phyloP scores from a whole-genome alignment of 2,888 invertebrate species.

The Drosophila austrosaltans region DNA sequence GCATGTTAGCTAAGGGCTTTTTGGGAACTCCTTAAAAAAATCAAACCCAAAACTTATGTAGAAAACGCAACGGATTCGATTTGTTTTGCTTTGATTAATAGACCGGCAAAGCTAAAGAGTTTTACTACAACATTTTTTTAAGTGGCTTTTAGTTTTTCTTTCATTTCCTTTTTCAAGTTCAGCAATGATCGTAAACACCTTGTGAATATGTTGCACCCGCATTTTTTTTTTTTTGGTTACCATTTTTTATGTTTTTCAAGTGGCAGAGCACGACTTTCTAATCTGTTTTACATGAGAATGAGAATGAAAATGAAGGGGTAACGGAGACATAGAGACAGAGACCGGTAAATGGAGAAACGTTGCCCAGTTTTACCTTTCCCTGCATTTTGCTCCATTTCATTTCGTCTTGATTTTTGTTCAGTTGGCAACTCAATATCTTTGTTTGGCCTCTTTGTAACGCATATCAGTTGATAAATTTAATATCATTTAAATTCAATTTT shows the following conservation, averaged over 20 bases:
- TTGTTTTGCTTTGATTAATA: slow-evolving; percentile 61
- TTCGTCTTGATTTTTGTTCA: background rate
- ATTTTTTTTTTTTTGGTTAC: slow-evolving; percentile 16
- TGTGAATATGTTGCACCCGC: slow-evolving; percentile 46
- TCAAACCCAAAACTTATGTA: slow-evolving; percentile 29
- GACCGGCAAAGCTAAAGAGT: slow-evolving; percentile 32
- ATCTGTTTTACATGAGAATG: slow-evolving; percentile 50
- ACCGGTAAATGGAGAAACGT: background rate
- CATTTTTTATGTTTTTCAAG: slow-evolving; percentile 10
- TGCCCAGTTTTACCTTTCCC: slow-evolving; percentile 45
- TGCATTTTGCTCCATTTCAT: slow-evolving; percentile 28
- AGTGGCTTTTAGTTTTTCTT: background rate
- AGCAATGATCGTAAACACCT: slow-evolving; percentile 61
- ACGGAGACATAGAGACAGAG: background rate
- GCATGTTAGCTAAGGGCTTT: slow-evolving; percentile 26
- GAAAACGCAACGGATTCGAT: slow-evolving; percentile 51
- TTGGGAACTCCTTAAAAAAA: slow-evolving; percentile 28
- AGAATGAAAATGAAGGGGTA: slow-evolving; percentile 8
- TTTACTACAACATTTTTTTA: slow-evolving; percentile 9
- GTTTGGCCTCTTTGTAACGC: slow-evolving; percentile 37
- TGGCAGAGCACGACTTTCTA: slow-evolving; percentile 41
- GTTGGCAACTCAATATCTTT: slow-evolving; percentile 6
- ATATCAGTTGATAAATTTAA: slow-evolving; percentile 51
- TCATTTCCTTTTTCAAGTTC: slow-evolving; percentile 60
- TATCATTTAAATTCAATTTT: slow-evolving; percentile 76